Percentiles rank a stretch among this genome's conserved stretches.
Evolutionary conservation across 2,113 vertebrate species (phyloP).

Genomic region (Nycticebus coucang): DNA sequence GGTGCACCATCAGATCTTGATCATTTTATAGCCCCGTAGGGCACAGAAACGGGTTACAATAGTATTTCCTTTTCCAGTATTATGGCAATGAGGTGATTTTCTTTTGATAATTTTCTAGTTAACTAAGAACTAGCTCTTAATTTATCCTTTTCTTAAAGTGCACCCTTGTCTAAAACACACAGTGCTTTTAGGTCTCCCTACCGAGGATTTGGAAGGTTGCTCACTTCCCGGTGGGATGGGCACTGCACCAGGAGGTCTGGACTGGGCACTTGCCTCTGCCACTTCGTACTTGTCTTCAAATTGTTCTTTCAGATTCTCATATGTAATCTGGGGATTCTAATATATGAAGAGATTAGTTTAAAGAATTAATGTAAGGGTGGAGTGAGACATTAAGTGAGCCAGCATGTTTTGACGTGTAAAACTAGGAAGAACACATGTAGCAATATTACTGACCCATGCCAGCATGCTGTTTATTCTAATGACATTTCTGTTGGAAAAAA

Average conservation of each 20-base stretch:
- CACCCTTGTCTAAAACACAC: neutral
- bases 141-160: neutral
- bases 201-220: neutral
- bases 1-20: neutral
- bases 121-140: neutral
- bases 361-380: neutral
- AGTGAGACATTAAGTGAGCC: neutral
- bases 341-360: neutral
- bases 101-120: neutral
- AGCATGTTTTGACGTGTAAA: neutral
- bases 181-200: neutral
- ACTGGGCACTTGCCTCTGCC: neutral
- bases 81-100: neutral
- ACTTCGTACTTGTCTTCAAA: neutral
- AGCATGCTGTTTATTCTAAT: slow-evolving; percentile 21
- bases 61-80: neutral
- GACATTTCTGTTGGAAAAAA: slow-evolving; percentile 27
- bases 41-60: neutral
- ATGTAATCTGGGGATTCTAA: neutral
- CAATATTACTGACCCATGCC: neutral
- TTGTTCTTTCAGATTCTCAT: neutral
- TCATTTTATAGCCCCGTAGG: neutral
- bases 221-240: neutral
- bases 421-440: neutral
- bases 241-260: neutral